Conservation (phyloP, 2,888 invertebrate species). For the Drosophila borealis region DNA sequence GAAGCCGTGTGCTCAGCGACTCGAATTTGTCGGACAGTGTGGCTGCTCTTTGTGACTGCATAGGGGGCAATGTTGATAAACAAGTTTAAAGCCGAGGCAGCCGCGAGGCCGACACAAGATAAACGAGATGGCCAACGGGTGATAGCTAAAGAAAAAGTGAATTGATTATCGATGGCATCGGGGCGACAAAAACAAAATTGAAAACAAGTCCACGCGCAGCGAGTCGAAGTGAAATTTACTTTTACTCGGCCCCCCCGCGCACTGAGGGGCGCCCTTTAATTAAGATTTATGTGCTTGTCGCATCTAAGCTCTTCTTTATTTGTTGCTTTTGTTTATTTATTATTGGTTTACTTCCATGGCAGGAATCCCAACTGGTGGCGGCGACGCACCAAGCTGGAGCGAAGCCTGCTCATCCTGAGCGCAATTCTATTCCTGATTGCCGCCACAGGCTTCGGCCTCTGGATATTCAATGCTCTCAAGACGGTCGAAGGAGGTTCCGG, state of each 20-base stretch:
- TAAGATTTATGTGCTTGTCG: constrained; percentile 45
- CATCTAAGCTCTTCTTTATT: constrained; percentile 3
- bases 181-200: constrained; percentile 7
- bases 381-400: constrained; percentile 90
- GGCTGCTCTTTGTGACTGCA: constrained; percentile 4
- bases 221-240: constrained; percentile 49
- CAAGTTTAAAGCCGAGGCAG: constrained; percentile 55
- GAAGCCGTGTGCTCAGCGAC: background rate
- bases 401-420: constrained; percentile 88
- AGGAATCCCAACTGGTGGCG: constrained; percentile 94
- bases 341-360: constrained; percentile 5
- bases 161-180: constrained; percentile 46
- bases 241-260: constrained; percentile 24
- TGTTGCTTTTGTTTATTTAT: background rate
- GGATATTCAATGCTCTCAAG: constrained; percentile 81
- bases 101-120: constrained; percentile 38
- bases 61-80: constrained; percentile 48
- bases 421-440: constrained; percentile 87
- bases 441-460: constrained; percentile 86
- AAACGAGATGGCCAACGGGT: constrained; percentile 42
- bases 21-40: constrained; percentile 31
- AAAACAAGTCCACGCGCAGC: constrained; percentile 24
- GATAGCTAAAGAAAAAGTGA: constrained; percentile 41
- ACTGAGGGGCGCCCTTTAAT: constrained; percentile 31
- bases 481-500: background rate